Evolutionary conservation across 1,140 invertebrate species (phyloP).

Genomic region (Cotesia typhae): DNA sequence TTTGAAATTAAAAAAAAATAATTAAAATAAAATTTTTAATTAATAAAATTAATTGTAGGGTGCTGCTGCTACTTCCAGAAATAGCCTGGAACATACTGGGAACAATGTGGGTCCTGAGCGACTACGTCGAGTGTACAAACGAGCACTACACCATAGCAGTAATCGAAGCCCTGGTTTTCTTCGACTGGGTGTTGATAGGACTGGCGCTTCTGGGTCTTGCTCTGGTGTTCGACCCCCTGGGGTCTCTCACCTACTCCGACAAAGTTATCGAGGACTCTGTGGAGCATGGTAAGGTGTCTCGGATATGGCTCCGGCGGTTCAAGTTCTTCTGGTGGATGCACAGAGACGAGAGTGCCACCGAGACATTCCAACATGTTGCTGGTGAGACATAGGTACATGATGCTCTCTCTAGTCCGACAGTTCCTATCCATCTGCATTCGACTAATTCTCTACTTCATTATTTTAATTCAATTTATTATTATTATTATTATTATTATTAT

Average conservation of each 20-base stretch:
- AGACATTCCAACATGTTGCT: slow-evolving; percentile 86
- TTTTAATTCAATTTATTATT: slow-evolving; percentile 6
- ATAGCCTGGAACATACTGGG: slow-evolving; percentile 80
- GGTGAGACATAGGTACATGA: slow-evolving; percentile 69
- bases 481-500: neutral
- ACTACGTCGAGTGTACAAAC: slow-evolving; percentile 71
- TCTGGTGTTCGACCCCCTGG: slow-evolving; percentile 83
- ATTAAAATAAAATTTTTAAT: neutral
- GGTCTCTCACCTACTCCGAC: slow-evolving; percentile 71
- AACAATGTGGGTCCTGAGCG: slow-evolving; percentile 82
- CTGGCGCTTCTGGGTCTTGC: slow-evolving; percentile 78
- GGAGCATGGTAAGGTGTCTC: slow-evolving; percentile 66
- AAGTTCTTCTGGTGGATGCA: slow-evolving; percentile 83
- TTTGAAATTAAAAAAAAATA: no score
- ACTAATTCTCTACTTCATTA: neutral
- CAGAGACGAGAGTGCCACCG: slow-evolving; percentile 79
- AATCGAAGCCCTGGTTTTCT: slow-evolving; percentile 79
- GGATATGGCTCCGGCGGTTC: slow-evolving; percentile 77
- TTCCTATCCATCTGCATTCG: neutral
- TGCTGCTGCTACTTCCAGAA: slow-evolving; percentile 78
- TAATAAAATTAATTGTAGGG: slow-evolving; percentile 58
- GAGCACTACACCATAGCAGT: slow-evolving; percentile 77
- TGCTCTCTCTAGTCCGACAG: slow-evolving; percentile 30
- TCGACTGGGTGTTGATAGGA: slow-evolving; percentile 81
- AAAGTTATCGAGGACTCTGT: slow-evolving; percentile 67